These are phyloP conservation scores for Sepiola atlantica DNA, from an alignment of 2,888 invertebrate species.

Conservation along the genomic window DNA sequence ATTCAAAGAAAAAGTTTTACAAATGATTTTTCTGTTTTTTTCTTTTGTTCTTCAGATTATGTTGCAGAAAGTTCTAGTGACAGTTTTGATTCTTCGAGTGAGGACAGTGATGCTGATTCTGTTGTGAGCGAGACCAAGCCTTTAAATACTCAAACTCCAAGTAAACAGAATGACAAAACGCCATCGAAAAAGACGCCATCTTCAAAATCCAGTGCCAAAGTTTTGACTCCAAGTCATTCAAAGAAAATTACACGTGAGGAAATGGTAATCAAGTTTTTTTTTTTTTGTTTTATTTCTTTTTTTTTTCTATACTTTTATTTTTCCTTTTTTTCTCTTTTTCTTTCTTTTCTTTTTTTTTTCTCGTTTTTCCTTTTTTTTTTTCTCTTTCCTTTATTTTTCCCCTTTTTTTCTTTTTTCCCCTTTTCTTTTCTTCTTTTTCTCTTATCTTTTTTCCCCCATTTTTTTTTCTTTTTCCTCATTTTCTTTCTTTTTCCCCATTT, in stretches of 20 bases:
- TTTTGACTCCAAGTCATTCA: constrained; percentile 23
- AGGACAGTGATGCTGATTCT: constrained; percentile 36
- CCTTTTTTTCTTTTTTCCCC: too few relatives aligned
- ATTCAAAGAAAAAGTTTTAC: background rate
- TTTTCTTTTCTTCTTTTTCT: too few relatives aligned
- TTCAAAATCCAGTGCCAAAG: background rate
- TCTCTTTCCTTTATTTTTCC: too few relatives aligned
- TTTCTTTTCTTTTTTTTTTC: too few relatives aligned
- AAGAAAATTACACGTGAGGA: background rate
- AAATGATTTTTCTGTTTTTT: background rate
- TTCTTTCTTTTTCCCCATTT: too few relatives aligned
- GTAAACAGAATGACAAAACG: background rate
- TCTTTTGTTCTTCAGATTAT: constrained; percentile 40
- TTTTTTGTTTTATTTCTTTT: too few relatives aligned
- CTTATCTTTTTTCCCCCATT: too few relatives aligned
- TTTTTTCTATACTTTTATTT: too few relatives aligned
- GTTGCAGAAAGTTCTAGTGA: constrained; percentile 50
- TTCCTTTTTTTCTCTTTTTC: too few relatives aligned
- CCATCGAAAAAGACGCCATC: background rate
- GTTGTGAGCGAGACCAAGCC: background rate
- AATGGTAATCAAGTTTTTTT: constrained; percentile 13
- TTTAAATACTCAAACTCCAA: background rate
- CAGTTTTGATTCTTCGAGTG: constrained; percentile 51
- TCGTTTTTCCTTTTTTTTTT: too few relatives aligned
- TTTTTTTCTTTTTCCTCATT: too few relatives aligned